Percentiles rank a stretch among this genome's conserved stretches.
phyloP scores from a whole-genome alignment of 2,113 vertebrate species.

The Pelobates fuscus region DNA sequence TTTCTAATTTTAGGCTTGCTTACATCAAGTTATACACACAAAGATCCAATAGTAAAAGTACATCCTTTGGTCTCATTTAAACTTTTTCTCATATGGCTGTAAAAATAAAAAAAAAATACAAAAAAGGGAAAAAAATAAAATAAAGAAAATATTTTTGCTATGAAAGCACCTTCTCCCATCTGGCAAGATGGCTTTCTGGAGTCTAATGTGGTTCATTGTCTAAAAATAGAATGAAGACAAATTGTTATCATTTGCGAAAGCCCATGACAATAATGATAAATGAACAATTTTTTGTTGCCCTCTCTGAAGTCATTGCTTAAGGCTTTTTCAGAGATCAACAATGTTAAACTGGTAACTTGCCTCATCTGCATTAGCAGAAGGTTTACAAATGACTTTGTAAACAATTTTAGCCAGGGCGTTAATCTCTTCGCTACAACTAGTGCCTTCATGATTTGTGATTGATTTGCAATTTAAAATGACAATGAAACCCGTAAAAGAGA shows the following conservation, averaged over 20 bases:
- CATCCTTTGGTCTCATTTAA: constrained; percentile 83
- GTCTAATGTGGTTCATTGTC: constrained; percentile 98
- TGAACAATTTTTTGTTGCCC: constrained; percentile 96
- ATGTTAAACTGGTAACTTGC: constrained; percentile 86
- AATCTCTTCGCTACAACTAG: constrained; percentile 80
- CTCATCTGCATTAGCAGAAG: constrained; percentile 86
- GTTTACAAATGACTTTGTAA: constrained; percentile 89
- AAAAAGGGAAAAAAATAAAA: constrained; percentile 69
- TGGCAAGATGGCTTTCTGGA: constrained; percentile 93
- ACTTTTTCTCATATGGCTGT: constrained; percentile 77
- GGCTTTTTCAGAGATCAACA: constrained; percentile 88
- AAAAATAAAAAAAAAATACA: constrained; percentile 72
- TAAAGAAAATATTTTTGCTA: constrained; percentile 79
- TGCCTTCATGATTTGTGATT: constrained; percentile 89
- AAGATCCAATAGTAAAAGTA: constrained; percentile 76
- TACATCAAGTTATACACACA: constrained; percentile 70
- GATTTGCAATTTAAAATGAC: constrained; percentile 97
- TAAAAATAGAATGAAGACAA: constrained; percentile 99
- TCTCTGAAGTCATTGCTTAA: constrained; percentile 98
- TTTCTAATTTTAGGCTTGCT: constrained; percentile 34
- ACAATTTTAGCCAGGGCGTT: constrained; percentile 85
- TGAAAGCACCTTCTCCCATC: constrained; percentile 91
- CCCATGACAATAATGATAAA: constrained; percentile 99
- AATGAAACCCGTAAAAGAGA: constrained; percentile 86
- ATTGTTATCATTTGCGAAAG: constrained; percentile 99